A percentile compares a stretch with the other conserved stretches of the same genome.
Evolutionary conservation across 2,113 vertebrate genomes (phyloP).

Genomic region (Thoracochromis brauschi): DNA sequence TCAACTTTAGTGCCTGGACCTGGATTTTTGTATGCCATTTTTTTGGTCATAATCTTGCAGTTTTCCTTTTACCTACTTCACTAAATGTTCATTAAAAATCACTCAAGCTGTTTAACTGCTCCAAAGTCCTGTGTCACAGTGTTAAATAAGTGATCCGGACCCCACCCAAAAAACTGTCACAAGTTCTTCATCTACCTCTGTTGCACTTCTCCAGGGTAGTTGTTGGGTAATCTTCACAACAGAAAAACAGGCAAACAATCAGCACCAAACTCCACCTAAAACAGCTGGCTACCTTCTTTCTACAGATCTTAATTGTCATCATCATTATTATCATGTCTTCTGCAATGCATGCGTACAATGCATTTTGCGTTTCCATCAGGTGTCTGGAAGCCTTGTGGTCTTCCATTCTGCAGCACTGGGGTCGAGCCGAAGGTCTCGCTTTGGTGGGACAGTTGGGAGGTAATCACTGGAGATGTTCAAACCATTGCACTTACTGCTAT

Average conservation of each 20-base stretch:
- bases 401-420: neutral
- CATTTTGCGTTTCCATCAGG: neutral
- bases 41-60: neutral
- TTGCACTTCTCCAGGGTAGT: neutral
- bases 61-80: neutral
- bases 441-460: neutral
- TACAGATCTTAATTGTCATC: neutral
- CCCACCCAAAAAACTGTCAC: neutral
- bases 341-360: neutral
- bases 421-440: neutral
- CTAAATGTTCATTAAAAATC: neutral
- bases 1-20: neutral
- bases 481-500: neutral
- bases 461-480: neutral
- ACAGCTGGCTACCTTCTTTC: neutral
- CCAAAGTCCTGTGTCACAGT: neutral
- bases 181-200: neutral
- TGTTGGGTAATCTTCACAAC: neutral
- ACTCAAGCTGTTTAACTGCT: neutral
- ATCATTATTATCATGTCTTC: neutral
- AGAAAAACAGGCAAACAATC: neutral
- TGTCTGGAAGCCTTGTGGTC: neutral
- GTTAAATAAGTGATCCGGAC: neutral
- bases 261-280: neutral
- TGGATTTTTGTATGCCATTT: neutral